Evolutionary conservation across 2,113 vertebrate species (phyloP), one percentile per base, ranked within the genome.

Genomic region (Montifringilla adamsi): DNA sequence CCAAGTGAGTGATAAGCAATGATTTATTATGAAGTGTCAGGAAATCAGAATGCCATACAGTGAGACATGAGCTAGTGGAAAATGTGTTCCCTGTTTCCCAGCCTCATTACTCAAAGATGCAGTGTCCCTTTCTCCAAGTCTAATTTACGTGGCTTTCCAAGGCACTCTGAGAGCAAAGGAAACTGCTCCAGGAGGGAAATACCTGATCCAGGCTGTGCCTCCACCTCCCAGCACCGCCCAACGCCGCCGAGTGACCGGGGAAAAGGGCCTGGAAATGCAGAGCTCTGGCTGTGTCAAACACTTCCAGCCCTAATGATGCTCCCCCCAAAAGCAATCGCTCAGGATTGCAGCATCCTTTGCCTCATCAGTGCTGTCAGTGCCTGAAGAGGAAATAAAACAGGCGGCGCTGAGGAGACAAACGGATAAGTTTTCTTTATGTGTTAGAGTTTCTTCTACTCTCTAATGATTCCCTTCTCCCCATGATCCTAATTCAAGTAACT

Each of bases 1-100:
- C 98, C 98, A 84, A 91, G 97, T 98, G 98, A 97, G 97, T 98
- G 98, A 98, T 98, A 98, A 98, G 97, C 96, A 89, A 89, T 98
- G 98, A 98, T 98, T 98, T 98, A 98, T 98, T 97, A 97, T 88
- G 85, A 97, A 97, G 96, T 97, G 98, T 98, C 98, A 98, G 30
- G 95, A 96, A 98, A 98, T 97, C 97, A 84, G 98, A 97, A 96
- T 93, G 97, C 98, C 96, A 93, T 97, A 95, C 97, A 96, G 95
- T 93, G 96, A 98, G 98, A 97, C 97, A 95, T 93, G 97, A 98
- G 96, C 97, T 97, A 94, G 97, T 98, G 97, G 97, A 97, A 98
- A 98, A 97, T 95, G 97, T 76, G 95, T 96, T 97, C 98, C 97
- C 96, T 96, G 96, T 87, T 97, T 98, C 97, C 97, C 97, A 97